These are phyloP conservation scores for Tadarida brasiliensis DNA, from an alignment of 2,797 vertebrate species.

Conservation along the genomic window DNA sequence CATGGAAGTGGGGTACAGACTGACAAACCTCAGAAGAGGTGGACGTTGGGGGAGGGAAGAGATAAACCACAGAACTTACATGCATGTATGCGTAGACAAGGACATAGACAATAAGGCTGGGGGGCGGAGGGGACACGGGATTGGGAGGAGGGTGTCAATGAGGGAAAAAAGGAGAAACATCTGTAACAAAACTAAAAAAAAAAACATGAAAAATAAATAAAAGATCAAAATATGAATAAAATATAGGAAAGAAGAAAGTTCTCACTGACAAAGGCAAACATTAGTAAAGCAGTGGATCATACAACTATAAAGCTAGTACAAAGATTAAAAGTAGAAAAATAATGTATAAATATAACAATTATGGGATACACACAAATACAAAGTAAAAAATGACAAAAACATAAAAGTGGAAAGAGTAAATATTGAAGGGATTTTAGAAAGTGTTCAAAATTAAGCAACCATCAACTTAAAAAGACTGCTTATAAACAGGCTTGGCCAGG, in stretches of 20 bases:
- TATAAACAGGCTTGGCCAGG: background rate
- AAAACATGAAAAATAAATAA: background rate
- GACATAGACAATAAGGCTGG: too few relatives aligned
- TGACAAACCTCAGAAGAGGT: too few relatives aligned
- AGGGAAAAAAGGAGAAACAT: too few relatives aligned
- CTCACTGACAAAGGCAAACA: background rate
- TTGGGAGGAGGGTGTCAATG: too few relatives aligned
- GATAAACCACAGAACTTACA: too few relatives aligned
- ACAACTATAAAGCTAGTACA: background rate
- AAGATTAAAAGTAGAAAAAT: background rate
- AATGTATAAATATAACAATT: background rate
- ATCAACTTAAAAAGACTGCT: background rate
- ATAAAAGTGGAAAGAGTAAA: background rate
- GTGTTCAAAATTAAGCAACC: background rate
- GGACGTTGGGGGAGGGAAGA: too few relatives aligned
- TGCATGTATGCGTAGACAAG: too few relatives aligned
- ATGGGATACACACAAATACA: background rate
- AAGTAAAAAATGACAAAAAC: background rate
- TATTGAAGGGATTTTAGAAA: background rate
- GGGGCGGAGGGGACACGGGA: too few relatives aligned
- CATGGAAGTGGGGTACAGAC: too few relatives aligned
- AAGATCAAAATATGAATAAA: background rate
- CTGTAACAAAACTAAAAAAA: too few relatives aligned
- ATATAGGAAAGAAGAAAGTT: background rate
- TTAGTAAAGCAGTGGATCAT: background rate